Evolutionary conservation across 37 sponge, comb jelly and placozoan genomes (phyloP).

Genomic region (Beroe forskalii): DNA sequence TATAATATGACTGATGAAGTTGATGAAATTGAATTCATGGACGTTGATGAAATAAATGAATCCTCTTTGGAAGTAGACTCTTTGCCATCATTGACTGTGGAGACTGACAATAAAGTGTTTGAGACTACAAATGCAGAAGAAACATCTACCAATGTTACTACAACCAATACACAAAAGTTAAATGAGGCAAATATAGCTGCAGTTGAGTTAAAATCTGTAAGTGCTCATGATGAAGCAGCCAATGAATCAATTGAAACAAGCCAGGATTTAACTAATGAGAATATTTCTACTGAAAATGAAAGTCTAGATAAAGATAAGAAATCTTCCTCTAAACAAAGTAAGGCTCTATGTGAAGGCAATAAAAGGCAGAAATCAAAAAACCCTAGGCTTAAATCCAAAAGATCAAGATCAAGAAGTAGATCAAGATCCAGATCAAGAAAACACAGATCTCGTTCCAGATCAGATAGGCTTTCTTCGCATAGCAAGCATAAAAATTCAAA

Average conservation of each 20-base stretch:
- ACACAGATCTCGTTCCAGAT: neutral
- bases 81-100: too few relatives aligned
- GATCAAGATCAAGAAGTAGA: neutral
- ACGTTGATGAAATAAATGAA: neutral
- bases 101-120: too few relatives aligned
- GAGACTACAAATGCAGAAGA: too few relatives aligned
- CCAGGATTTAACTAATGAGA: too few relatives aligned
- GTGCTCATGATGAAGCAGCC: neutral
- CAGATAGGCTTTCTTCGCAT: neutral
- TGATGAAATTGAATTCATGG: slow-evolving; percentile 9
- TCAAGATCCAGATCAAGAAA: slow-evolving; percentile 8
- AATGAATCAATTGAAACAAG: too few relatives aligned
- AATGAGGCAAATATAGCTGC: too few relatives aligned
- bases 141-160: too few relatives aligned
- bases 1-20: neutral
- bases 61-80: too few relatives aligned
- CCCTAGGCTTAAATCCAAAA: neutral
- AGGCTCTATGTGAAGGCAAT: neutral
- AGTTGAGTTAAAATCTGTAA: too few relatives aligned
- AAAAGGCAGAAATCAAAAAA: neutral
- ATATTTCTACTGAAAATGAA: neutral
- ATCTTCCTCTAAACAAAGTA: neutral
- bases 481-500: neutral
- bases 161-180: too few relatives aligned
- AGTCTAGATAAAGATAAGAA: neutral